Evolutionary conservation across 2,888 invertebrate genomes (phyloP).

Genomic region (Nephrocerus scutellatus): DNA sequence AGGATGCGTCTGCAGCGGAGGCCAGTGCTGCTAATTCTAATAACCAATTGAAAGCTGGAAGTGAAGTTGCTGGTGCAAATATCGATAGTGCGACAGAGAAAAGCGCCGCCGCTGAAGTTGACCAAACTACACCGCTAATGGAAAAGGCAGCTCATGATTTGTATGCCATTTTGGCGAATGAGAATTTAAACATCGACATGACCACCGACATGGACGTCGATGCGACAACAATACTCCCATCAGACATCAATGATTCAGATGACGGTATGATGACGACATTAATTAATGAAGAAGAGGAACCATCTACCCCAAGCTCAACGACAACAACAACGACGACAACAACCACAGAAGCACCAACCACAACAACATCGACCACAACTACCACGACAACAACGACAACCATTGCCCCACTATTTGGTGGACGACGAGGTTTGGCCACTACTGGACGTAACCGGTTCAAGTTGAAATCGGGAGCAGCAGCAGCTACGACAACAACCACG

Average conservation of each 20-base stretch:
- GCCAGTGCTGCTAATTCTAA: conserved; percentile 20
- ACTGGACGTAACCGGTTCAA: conserved; percentile 45
- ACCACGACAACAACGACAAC: conserved; percentile 50
- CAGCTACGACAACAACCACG: conserved; percentile 51
- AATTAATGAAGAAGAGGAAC: conserved; percentile 48
- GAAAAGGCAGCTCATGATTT: conserved; percentile 77
- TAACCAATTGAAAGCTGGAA: conserved; percentile 10
- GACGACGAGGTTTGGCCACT: conserved; percentile 32
- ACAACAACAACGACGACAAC: conserved; percentile 51
- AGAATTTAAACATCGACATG: conserved; percentile 53
- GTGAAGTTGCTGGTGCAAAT: conserved; percentile 23
- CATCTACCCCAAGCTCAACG: conserved; percentile 50
- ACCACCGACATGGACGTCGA: conserved; percentile 42
- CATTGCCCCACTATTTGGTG: conserved; percentile 36
- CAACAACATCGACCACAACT: conserved; percentile 49
- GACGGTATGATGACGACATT: conserved; percentile 39
- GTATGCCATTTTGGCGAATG: conserved; percentile 68
- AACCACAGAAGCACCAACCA: conserved; percentile 53
- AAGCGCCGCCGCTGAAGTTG: conserved; percentile 28
- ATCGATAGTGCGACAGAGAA: conserved; percentile 19
- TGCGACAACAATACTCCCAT: conserved; percentile 37
- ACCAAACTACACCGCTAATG: conserved; percentile 58
- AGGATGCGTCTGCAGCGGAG: conserved; percentile 27
- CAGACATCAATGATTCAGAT: conserved; percentile 39
- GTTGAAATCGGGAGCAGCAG: conserved; percentile 37